Evolutionary conservation across 2,113 vertebrate species (phyloP).

Genomic region (Hemicordylus capensis): DNA sequence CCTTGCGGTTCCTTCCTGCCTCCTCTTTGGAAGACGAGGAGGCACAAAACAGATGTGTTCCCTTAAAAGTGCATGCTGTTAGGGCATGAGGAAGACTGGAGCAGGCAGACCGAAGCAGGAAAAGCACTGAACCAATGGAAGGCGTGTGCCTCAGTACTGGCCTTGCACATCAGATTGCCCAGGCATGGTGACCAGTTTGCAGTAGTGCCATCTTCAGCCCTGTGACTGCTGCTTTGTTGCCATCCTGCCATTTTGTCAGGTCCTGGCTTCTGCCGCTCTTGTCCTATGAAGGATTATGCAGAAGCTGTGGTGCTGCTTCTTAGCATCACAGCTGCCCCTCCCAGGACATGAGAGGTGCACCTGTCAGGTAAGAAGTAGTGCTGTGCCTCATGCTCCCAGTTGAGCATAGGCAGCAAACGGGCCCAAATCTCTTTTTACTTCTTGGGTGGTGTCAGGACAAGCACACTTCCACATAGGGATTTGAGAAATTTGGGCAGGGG

Average conservation of each 20-base stretch:
- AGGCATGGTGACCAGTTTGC: neutral
- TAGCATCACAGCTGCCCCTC: neutral
- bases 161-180: neutral
- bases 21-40: neutral
- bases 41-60: neutral
- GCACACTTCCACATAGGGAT: neutral
- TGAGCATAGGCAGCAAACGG: neutral
- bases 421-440: neutral
- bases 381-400: neutral
- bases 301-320: neutral
- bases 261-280: no score
- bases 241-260: neutral
- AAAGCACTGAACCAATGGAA: neutral
- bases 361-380: neutral
- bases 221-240: neutral
- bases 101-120: neutral
- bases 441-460: conserved; percentile 5
- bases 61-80: neutral
- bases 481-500: neutral
- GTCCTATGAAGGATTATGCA: neutral
- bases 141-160: neutral
- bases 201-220: neutral
- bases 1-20: neutral
- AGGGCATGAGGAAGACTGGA: neutral
- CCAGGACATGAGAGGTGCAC: neutral